phyloP scores from a whole-genome alignment of 2,888 invertebrate species.

The Lordiphosa fenestrarum region DNA sequence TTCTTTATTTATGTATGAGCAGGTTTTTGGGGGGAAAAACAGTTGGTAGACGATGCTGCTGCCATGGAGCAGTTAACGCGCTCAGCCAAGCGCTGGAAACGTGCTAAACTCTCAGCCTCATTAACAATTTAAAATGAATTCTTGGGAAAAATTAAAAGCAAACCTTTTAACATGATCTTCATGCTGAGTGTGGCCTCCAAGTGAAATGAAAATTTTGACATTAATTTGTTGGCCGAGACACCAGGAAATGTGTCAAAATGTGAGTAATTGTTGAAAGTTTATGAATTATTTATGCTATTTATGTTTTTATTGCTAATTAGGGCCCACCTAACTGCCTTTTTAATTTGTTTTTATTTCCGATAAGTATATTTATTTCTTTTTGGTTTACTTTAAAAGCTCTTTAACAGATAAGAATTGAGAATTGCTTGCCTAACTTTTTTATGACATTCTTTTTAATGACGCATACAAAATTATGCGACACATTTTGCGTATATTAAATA shows the following conservation, averaged over 20 bases:
- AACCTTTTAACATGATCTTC: not conserved
- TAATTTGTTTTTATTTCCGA: too few relatives aligned
- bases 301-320: too few relatives aligned
- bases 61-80: slow-evolving; percentile 41
- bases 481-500: not conserved
- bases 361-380: too few relatives aligned
- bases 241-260: too few relatives aligned
- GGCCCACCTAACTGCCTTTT: too few relatives aligned
- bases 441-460: slow-evolving; percentile 16
- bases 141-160: slow-evolving; percentile 22
- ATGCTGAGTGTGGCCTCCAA: too few relatives aligned
- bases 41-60: slow-evolving; percentile 8
- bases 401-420: too few relatives aligned
- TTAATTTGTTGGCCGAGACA: too few relatives aligned
- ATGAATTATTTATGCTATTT: too few relatives aligned
- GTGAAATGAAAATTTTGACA: too few relatives aligned
- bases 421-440: not conserved
- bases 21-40: slow-evolving; percentile 18
- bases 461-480: slow-evolving; percentile 4
- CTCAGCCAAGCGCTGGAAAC: slow-evolving; percentile 56
- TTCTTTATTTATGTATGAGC: slow-evolving; percentile 58
- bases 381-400: too few relatives aligned
- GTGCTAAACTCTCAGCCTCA: slow-evolving; percentile 62
- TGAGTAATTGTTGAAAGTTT: too few relatives aligned
- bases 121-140: slow-evolving; percentile 61